Percentiles rank a stretch among this genome's conserved stretches.
phyloP scores from a whole-genome alignment of 2,888 invertebrate species.

The Copidosoma aretas region DNA sequence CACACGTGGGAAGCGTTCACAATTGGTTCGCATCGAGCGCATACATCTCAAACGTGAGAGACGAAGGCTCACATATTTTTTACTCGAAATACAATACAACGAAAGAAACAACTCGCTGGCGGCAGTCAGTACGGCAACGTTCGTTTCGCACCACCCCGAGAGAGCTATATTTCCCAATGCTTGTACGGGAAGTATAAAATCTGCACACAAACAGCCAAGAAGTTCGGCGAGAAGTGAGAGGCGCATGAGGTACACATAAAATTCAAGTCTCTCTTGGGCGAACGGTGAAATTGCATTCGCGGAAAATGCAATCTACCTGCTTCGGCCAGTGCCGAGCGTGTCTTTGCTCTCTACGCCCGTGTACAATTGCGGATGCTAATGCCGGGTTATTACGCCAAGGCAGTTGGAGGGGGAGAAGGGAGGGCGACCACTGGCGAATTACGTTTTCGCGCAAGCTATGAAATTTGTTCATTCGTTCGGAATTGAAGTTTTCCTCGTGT shows the following conservation, averaged over 20 bases:
- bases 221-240: neutral
- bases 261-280: neutral
- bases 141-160: constrained; percentile 11
- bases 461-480: constrained; percentile 10
- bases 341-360: neutral
- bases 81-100: neutral
- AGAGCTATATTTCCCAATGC: constrained; percentile 20
- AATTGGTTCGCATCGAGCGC: neutral
- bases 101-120: neutral
- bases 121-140: neutral
- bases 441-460: constrained; percentile 13
- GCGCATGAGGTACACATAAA: neutral
- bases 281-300: constrained; percentile 34
- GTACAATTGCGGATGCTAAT: constrained; percentile 24
- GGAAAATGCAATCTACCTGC: constrained; percentile 31
- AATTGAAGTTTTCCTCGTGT: constrained; percentile 9
- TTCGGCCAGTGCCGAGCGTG: constrained; percentile 5
- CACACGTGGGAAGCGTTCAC: no score
- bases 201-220: neutral
- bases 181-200: neutral
- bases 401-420: neutral
- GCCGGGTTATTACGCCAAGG: constrained; percentile 13
- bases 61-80: neutral
- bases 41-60: neutral
- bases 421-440: constrained; percentile 10